These are phyloP conservation scores for Rallus limicola DNA, from an alignment of 2,113 vertebrate genomes.

Conservation along the genomic window DNA sequence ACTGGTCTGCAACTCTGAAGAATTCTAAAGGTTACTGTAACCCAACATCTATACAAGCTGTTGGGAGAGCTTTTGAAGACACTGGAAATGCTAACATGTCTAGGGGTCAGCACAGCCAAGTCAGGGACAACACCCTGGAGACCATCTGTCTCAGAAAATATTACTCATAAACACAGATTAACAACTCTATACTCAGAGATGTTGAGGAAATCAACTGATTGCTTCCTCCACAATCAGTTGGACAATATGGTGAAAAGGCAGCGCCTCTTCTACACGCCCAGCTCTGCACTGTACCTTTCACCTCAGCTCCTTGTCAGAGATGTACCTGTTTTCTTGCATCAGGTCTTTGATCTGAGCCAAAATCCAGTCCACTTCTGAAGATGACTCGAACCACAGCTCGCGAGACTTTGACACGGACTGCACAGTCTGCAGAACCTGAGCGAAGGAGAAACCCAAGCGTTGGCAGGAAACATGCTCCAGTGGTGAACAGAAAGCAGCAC, in stretches of 20 bases:
- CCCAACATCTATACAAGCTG: neutral
- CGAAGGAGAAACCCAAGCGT: neutral
- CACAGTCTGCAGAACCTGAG: conserved; percentile 71
- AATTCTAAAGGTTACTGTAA: neutral
- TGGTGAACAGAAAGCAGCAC: neutral
- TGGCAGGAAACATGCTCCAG: neutral
- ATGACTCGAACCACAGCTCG: conserved; percentile 73
- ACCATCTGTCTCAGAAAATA: neutral
- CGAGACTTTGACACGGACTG: conserved; percentile 53
- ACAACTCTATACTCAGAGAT: neutral
- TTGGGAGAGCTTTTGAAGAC: neutral
- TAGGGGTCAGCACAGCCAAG: neutral
- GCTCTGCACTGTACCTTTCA: neutral
- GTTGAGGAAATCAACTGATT: neutral
- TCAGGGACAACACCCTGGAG: neutral
- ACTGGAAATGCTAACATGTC: neutral
- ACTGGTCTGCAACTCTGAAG: neutral
- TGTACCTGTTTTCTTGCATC: conserved; percentile 80
- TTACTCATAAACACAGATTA: neutral
- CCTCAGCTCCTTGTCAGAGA: neutral
- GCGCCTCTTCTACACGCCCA: neutral
- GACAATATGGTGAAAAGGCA: neutral
- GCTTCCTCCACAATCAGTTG: neutral
- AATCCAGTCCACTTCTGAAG: conserved; percentile 86
- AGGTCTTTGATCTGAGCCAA: conserved; percentile 89